Percentiles rank a stretch among this genome's conserved stretches.
Evolutionary conservation across 2,113 vertebrate genomes (phyloP).

Genomic region (Glareola pratincola): DNA sequence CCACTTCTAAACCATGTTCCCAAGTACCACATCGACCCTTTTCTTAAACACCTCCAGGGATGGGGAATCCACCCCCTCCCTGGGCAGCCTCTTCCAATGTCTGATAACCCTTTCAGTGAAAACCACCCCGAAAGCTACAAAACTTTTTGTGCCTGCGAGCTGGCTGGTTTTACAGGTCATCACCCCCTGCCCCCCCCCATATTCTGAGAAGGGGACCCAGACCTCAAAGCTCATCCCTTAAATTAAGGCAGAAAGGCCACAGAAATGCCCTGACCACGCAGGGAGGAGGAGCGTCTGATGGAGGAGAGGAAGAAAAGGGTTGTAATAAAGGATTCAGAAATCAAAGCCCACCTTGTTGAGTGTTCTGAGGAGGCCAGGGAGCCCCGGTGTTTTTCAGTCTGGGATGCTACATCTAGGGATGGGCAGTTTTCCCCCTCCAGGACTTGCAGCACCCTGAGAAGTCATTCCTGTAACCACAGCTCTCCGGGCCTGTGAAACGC

Average conservation of each 20-base stretch:
- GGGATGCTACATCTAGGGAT: neutral
- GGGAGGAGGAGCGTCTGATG: neutral
- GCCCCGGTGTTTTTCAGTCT: rapidly evolving
- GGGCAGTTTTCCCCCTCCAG: neutral
- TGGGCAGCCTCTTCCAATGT: too few relatives aligned
- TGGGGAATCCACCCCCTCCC: too few relatives aligned
- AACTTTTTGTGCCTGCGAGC: neutral
- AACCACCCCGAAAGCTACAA: neutral
- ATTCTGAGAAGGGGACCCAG: neutral
- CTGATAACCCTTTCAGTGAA: too few relatives aligned
- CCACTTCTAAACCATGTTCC: too few relatives aligned
- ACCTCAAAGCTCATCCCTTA: neutral
- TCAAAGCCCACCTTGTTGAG: neutral
- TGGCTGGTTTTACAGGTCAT: neutral
- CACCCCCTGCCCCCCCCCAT: too few relatives aligned
- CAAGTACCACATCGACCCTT: too few relatives aligned
- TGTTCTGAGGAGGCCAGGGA: neutral
- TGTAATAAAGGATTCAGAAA: neutral
- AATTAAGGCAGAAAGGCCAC: neutral
- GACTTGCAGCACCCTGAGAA: neutral
- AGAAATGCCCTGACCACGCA: neutral
- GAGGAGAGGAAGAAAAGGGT: neutral
- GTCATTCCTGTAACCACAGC: neutral
- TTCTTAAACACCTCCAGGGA: too few relatives aligned
- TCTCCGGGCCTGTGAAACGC: neutral